These are phyloP conservation scores for Meiosimyza platycephala DNA, from an alignment of 2,888 invertebrate species.

Conservation along the genomic window DNA sequence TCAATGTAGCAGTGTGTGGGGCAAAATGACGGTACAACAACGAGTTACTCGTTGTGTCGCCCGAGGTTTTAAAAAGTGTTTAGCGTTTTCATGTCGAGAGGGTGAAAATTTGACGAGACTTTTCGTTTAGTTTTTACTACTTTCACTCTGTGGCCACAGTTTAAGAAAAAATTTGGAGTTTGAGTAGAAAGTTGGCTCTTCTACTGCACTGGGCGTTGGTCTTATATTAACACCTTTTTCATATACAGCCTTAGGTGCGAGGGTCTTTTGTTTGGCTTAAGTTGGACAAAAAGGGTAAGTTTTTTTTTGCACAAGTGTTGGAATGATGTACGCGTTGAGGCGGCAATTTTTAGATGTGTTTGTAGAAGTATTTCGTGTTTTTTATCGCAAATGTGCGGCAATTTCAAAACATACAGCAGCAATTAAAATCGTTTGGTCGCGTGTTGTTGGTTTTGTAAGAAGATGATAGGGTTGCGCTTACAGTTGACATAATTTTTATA, in stretches of 20 bases:
- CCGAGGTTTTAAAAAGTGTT: conserved; percentile 39
- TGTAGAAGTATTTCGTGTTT: conserved; percentile 45
- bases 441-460: conserved; percentile 38
- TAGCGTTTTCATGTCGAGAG: conserved; percentile 44
- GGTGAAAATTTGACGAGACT: conserved; percentile 52
- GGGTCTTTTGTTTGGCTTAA: conserved; percentile 17
- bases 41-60: conserved; percentile 36
- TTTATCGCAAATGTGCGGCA: conserved; percentile 44
- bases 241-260: background rate
- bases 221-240: conserved; percentile 34
- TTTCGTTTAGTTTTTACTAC: conserved; percentile 12
- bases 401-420: conserved; percentile 41
- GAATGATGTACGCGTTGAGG: conserved; percentile 17
- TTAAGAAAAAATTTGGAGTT: no score
- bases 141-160: conserved; percentile 1
- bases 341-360: conserved; percentile 36
- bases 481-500: conserved; percentile 41
- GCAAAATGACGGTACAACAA: background rate
- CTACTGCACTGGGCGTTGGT: background rate
- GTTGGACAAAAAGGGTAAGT: background rate
- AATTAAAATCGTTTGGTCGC: conserved; percentile 42
- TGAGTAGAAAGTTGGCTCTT: background rate
- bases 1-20: no score
- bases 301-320: conserved; percentile 20
- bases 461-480: conserved; percentile 38